Evolutionary conservation across 2,113 vertebrate species (phyloP), one percentile per base, ranked within the genome.

Genomic region (Leptosomus discolor): DNA sequence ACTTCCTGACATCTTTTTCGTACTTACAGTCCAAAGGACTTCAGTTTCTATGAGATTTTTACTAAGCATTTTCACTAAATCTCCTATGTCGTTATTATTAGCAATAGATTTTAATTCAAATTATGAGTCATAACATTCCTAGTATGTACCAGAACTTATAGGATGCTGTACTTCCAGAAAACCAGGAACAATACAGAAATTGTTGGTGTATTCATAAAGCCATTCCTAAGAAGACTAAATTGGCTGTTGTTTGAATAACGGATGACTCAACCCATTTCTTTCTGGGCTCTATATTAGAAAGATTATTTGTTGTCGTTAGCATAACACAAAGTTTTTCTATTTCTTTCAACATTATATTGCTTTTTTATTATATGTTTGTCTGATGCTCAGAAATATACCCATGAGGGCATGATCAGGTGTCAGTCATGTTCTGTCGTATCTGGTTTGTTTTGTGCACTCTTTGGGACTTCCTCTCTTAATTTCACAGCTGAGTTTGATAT

Each of bases 401-500:
- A 14, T 51, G n/a, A 71, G 56, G 32, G 43, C 39, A 3, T 32
- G 48, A 79, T 73, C 81, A 61, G 51, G 8, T 91, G 77, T 93
- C 91, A 78, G 74, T 88, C 86, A 78, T 82, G 43, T 30, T 79
- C 61, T 89, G 61, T 60, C 91, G n/a, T 45, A 75, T 21, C 53
- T 0, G 3, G 45, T 90, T 90, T 92, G 78, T 36, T 95, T 95
- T 77, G 6, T 46, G 57, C 15, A n/a, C 29, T 83, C 63, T 85
- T 84, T 77, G 48, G 56, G 88, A 74, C 21, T 78, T 93, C 86
- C 50, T 73, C 5, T 88, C 36, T 61, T 70, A 77, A 84, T 89
- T 91, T 93, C 43, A 68, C 39, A 46, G 41, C 51, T 39, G 32
- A 73, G 34, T 90, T 94, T 96, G 79, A 92, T 76, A 92, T 95